Evolutionary conservation across 2,113 vertebrate species (phyloP), one percentile per base, ranked within the genome.

Genomic region (Takifugu bimaculatus): DNA sequence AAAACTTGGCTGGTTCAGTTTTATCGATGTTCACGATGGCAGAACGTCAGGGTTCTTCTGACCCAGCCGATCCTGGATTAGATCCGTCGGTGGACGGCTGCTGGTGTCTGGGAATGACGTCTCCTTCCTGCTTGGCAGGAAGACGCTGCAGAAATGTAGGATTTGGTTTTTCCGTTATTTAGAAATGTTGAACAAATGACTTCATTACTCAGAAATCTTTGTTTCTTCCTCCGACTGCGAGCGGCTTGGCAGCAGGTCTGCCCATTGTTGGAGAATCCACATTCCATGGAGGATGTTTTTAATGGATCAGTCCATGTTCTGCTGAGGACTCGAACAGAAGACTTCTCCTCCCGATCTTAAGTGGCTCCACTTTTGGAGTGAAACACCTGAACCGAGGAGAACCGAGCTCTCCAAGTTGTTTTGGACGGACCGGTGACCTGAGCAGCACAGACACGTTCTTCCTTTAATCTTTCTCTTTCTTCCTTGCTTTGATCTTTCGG

Each of bases 211-310:
- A 77, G 50, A 75, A 35, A 62, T 68, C 58, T 44, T 26, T 47
- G 53, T 70, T 62, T 48, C 60, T 71, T 73, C 61, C 68, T 51
- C 4, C 2, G 20, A 60, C 13, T 60, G 50, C 62, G 53, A 54
- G 35, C 4, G 3, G 68, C 52, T 65, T 80, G 82, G 82, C 78
- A 54, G 57, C 32, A 15, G 14, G 26, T 57, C 42, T 13, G 25
- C 50, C 68, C 61, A 79, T 84, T 82, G 83, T 87, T 68, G 47
- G 39, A 26, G 57, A 55, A 55, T 60, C 44, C 62, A 74, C n/a
- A 74, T 67, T 80, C 68, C 67, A 63, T 28, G 43, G 50, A 72
- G 78, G 71, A 78, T 68, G 77, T 50, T 9, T 50, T 20, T 11
- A 65, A 60, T 50, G 20, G 7, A 72, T 54, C 26, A 10, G 13